Percentiles rank a stretch among this genome's conserved stretches.
Evolutionary conservation across 2,888 invertebrate species (phyloP).

Genomic region (Liopterus haemorrhoidalis): DNA sequence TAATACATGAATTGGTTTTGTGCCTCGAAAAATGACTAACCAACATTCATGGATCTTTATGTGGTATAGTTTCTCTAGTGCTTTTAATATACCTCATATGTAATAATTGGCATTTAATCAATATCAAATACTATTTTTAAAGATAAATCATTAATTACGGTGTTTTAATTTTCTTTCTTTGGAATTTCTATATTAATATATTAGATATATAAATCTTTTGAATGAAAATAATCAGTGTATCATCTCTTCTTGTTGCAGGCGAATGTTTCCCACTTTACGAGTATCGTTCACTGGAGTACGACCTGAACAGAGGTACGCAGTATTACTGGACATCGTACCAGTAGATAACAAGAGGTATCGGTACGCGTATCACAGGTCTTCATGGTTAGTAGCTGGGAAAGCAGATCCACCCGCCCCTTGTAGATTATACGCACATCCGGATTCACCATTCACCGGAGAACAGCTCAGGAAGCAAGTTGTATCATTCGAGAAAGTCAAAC

Average conservation of each 20-base stretch:
- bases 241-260: slow-evolving; percentile 49
- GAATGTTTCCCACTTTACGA: slow-evolving; percentile 77
- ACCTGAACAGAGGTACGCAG: slow-evolving; percentile 62
- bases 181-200: too few species aligned
- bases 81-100: too few species aligned
- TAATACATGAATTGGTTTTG: too few species aligned
- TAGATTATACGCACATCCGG: slow-evolving; percentile 71
- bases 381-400: slow-evolving; percentile 77
- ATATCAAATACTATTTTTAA: too few species aligned
- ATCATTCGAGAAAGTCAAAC: slow-evolving; percentile 77
- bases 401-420: slow-evolving; percentile 70
- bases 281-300: slow-evolving; percentile 67
- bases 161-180: too few species aligned
- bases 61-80: too few species aligned
- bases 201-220: too few species aligned
- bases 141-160: too few species aligned
- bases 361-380: slow-evolving; percentile 77
- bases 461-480: slow-evolving; percentile 72
- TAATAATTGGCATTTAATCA: too few species aligned
- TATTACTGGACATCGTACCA: slow-evolving; percentile 73
- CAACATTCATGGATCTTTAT: too few species aligned
- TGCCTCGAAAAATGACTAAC: too few species aligned
- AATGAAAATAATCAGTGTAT: too few species aligned
- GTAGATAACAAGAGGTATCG: slow-evolving; percentile 74
- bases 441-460: slow-evolving; percentile 73